Evolutionary conservation across 2,888 invertebrate species (phyloP), one percentile per base, ranked within the genome.

Genomic region (Brachyptera putata): DNA sequence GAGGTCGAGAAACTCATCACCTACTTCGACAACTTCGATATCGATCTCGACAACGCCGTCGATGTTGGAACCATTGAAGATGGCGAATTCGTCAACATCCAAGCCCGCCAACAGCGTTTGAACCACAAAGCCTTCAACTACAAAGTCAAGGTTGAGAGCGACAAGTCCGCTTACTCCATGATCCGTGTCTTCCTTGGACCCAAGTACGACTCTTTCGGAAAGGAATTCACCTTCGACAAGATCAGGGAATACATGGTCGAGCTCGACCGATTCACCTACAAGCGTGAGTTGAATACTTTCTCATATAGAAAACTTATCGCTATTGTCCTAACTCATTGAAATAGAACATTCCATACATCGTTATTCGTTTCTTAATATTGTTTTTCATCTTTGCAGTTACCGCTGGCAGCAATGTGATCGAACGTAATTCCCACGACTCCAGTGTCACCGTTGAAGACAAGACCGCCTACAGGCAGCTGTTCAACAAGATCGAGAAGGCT

Each of bases 141-240:
- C 49, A 79, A 79, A 18, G 66, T 84, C 50, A 77, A 78, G 49
- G 75, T 85, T 21, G 66, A 76, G n/a, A 82, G 84, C 34, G 80
- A 82, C 67, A 80, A 82, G 65, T 69, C 77, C 14, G 76, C 75
- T 5, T 80, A 82, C 68, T 80, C 80, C 64, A 81, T 86, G 13
- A 80, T 88, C 78, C 83, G 83, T 66, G 73, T 86, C 24, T 89
- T 84, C 79, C 68, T 87, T 34, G 87, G 85, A 71, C 88, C 88
- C 1, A 86, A 86, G 72, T 79, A 79, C 69, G 84, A 87, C 69
- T 72, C 81, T 62, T 70, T 78, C 56, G 80, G 80, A 50, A 79
- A 79, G 39, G 70, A 79, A 22, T 68, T 82, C 18, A 73, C 74
- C 62, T 69, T 86, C 14, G 76, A 79, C 63, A 75, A 83, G 18